Base-by-base conservation (phyloP, 2,888 invertebrate genomes). In the Acleris holmiana region DNA sequence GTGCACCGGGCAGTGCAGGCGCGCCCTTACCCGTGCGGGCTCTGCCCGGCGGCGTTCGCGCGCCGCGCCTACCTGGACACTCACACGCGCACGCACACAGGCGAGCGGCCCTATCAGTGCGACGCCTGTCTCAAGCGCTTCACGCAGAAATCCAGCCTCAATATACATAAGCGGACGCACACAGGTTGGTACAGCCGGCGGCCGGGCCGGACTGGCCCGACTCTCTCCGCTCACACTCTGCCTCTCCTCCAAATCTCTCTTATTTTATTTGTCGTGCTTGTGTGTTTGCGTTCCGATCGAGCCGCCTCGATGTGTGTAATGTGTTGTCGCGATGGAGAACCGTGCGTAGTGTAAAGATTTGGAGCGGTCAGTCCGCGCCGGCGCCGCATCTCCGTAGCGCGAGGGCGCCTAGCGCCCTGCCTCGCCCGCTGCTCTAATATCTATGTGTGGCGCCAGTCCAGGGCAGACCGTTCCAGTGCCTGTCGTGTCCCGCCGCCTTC, bases 121-220 rank as follows among this genome's bases (percentile, higher is more conserved):
- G 95, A 95, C 87, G 93, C 94, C 77, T 96, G 96, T 88, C 93
- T 95, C 81, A 96, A 96, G 91, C 94, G 95, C 84, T 96, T 96
- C 91, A 96, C 96, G 77, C 96, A 96, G 92, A 96, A 96, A 91
- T 96, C 96, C 85, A 96, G 96, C 87, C 93, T 96, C 82, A 96
- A 96, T 91, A 96, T 96, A 79, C 96, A 96, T 92, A 96, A 95
- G 90, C 93, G 96, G 82, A 95, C 95, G 75, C 96, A 96, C 90
- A 95, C 96, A 80, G 93, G 93, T 93, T 91, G 91, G 93, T 93
- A 79, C 83, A 82, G 82, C 77, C 86, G 84, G 64, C 64, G 53
- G 53, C 64, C 84, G 83, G 86, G 86, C 85, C 89, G 89, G 89
- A 86, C 88, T 85, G 87, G 87, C 85, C 83, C 78, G 73, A 74